Conservation (phyloP, 2,113 vertebrate genomes). For the Zosterops pallidus region DNA sequence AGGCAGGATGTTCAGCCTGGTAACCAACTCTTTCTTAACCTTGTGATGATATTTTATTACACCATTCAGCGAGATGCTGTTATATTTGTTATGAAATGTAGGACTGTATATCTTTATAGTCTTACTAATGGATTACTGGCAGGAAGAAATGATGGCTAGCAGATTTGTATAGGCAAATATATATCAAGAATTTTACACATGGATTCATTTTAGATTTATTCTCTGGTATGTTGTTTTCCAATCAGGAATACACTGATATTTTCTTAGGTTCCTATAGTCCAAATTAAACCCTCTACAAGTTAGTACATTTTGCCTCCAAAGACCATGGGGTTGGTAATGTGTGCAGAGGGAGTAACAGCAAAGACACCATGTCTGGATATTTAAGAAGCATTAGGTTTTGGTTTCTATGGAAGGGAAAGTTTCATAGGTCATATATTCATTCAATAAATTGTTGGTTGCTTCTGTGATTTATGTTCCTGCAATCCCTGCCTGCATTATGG, state of each 20-base stretch:
- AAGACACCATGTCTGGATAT: background rate
- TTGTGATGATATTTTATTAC: background rate
- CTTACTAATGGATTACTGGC: background rate
- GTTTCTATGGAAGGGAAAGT: background rate
- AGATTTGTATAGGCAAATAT: background rate
- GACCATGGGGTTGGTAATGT: background rate
- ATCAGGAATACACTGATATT: background rate
- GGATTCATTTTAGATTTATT: slow-evolving; percentile 17
- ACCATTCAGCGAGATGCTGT: background rate
- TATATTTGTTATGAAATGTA: background rate
- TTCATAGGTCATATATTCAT: slow-evolving; percentile 14
- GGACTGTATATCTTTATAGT: background rate
- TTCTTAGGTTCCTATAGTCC: background rate
- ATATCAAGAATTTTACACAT: background rate
- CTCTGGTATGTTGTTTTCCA: background rate
- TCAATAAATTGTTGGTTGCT: slow-evolving; percentile 8
- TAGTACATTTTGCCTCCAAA: background rate
- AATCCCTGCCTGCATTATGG: background rate
- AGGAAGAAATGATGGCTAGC: background rate
- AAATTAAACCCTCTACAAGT: background rate
- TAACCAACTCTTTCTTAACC: background rate
- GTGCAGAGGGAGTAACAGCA: background rate
- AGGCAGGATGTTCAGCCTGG: background rate
- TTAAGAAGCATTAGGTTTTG: background rate
- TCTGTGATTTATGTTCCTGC: slow-evolving; percentile 32